Evolutionary conservation across 2,888 invertebrate genomes (phyloP).

Genomic region (Sinelater perroti): DNA sequence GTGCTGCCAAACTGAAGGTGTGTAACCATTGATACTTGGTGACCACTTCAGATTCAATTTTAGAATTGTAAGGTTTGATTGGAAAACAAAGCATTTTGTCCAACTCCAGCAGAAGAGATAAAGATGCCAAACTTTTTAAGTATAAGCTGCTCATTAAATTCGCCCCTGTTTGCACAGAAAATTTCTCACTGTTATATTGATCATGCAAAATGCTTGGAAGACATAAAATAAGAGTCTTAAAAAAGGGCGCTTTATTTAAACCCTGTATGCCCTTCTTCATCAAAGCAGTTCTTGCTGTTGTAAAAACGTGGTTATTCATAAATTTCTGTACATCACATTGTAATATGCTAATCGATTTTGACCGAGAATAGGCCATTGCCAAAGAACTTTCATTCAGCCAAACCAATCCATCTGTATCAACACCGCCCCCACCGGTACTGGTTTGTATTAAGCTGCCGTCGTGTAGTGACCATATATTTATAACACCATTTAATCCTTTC

Average conservation of each 20-base stretch:
- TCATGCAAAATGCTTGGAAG: slow-evolving; percentile 64
- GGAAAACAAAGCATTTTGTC: slow-evolving; percentile 65
- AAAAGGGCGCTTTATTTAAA: slow-evolving; percentile 65
- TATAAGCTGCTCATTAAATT: slow-evolving; percentile 68
- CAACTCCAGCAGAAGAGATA: slow-evolving; percentile 65
- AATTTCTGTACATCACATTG: slow-evolving; percentile 61
- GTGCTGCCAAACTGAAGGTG: slow-evolving; percentile 64
- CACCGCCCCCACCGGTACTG: slow-evolving; percentile 63
- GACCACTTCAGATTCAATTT: slow-evolving; percentile 51
- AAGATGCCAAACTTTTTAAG: slow-evolving; percentile 65
- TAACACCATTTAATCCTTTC: slow-evolving; percentile 59
- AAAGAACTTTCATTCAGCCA: slow-evolving; percentile 64
- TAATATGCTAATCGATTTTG: slow-evolving; percentile 64
- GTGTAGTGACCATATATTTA: slow-evolving; percentile 70
- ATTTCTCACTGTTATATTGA: slow-evolving; percentile 67
- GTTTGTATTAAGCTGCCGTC: slow-evolving; percentile 67
- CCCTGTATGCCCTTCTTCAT: slow-evolving; percentile 64
- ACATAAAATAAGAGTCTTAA: slow-evolving; percentile 60
- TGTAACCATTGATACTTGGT: slow-evolving; percentile 68
- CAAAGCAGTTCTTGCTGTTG: slow-evolving; percentile 63
- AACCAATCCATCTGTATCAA: slow-evolving; percentile 60
- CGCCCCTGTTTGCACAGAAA: slow-evolving; percentile 66
- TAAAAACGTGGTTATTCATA: slow-evolving; percentile 60
- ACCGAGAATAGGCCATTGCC: slow-evolving; percentile 64
- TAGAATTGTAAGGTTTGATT: slow-evolving; percentile 62